A percentile compares a stretch with the other conserved stretches of the same genome.
These are phyloP conservation scores for Schizopygopsis malacanthus DNA, from an alignment of 2,797 vertebrate species.

Conservation along the genomic window DNA sequence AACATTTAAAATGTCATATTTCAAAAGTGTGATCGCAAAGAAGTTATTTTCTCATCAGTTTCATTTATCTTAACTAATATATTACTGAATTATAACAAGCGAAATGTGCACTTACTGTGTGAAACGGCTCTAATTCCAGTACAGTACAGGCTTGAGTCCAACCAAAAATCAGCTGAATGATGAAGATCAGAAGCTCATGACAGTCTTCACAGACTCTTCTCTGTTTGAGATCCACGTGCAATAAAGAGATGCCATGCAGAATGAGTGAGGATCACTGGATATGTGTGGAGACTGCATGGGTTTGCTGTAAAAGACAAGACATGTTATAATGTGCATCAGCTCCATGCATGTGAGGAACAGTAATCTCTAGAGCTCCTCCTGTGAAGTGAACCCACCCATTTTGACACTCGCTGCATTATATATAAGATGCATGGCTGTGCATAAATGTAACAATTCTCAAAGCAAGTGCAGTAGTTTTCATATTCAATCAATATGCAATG, in stretches of 20 bases:
- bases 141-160: constrained; percentile 4
- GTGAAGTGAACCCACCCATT: not conserved
- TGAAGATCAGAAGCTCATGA: not conserved
- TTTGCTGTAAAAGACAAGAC: not conserved
- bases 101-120: constrained; percentile 34
- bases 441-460: not conserved
- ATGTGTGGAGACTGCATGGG: not conserved
- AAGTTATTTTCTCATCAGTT: not conserved
- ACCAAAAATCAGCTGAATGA: constrained; percentile 10
- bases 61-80: not conserved
- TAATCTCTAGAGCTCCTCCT: constrained; percentile 3
- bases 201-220: not conserved
- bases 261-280: not conserved
- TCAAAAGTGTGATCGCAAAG: not conserved
- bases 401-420: not conserved
- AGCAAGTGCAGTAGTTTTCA: not conserved
- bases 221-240: not conserved
- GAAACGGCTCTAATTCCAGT: not conserved
- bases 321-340: not conserved
- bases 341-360: constrained; percentile 25
- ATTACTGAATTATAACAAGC: not conserved
- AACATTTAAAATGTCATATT: too few species aligned
- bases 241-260: not conserved
- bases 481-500: not conserved
- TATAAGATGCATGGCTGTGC: not conserved